These are phyloP conservation scores for Prunella fulvescens DNA, from an alignment of 2,113 vertebrate genomes.

Conservation along the genomic window DNA sequence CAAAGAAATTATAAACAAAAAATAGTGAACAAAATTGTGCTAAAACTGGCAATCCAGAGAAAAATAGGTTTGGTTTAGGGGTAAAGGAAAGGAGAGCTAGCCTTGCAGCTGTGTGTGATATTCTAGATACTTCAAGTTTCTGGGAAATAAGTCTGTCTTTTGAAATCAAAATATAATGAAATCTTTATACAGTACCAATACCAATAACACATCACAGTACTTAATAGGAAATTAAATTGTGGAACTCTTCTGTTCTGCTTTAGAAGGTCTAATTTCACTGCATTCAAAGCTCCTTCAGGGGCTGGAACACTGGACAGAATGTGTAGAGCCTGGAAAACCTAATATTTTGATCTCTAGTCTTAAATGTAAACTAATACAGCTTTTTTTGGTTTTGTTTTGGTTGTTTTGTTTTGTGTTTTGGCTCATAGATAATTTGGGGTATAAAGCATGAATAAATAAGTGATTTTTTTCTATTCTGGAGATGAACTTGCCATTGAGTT, in stretches of 20 bases:
- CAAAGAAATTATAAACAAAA: background rate
- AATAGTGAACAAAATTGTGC: background rate
- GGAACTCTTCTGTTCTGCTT: background rate
- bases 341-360: background rate
- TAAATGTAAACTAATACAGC: background rate
- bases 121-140: background rate
- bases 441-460: background rate
- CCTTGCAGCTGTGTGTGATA: background rate
- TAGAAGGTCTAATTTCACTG: background rate
- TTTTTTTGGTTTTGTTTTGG: rapidly evolving
- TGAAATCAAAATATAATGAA: background rate
- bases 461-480: background rate
- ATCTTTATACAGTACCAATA: background rate
- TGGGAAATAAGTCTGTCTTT: background rate
- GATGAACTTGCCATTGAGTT: background rate
- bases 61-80: background rate
- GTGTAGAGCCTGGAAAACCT: background rate
- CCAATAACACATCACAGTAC: background rate
- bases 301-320: background rate
- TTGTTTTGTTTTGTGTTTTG: background rate
- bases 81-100: background rate
- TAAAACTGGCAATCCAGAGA: background rate
- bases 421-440: background rate
- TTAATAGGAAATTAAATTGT: background rate
- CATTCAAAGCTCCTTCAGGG: background rate